Evolutionary conservation across 37 sponge, comb jelly and placozoan genomes (phyloP).

Genomic region (Theonella swinhoei): DNA sequence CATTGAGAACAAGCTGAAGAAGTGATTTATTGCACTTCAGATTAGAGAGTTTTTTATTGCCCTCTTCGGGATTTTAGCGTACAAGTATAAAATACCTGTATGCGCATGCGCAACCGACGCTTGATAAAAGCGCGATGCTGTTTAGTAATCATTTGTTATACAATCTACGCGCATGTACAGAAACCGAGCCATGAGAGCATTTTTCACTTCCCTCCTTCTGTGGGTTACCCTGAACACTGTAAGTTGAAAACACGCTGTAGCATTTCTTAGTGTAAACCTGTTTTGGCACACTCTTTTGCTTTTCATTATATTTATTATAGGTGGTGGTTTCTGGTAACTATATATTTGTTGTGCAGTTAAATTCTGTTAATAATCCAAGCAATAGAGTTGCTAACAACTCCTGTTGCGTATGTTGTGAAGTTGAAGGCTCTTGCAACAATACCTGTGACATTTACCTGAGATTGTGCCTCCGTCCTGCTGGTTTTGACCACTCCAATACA

Average conservation of each 20-base stretch:
- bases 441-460: slow-evolving; percentile 13
- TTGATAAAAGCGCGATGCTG: too few species aligned
- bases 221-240: too few species aligned
- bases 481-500: background rate
- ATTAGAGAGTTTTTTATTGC: too few species aligned
- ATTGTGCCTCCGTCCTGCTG: slow-evolving; percentile 8
- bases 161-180: too few species aligned
- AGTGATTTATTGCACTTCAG: too few species aligned
- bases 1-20: slow-evolving; percentile 52
- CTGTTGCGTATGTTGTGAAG: slow-evolving; percentile 7
- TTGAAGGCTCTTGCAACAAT: background rate
- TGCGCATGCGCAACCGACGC: background rate
- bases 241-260: too few species aligned
- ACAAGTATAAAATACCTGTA: background rate
- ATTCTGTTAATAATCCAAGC: background rate
- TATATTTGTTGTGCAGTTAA: background rate
- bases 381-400: background rate
- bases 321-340: slow-evolving; percentile 6
- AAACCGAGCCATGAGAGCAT: too few species aligned
- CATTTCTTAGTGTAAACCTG: too few species aligned
- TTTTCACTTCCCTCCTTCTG: too few species aligned
- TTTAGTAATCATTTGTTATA: too few species aligned
- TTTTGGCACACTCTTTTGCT: too few species aligned
- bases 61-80: too few species aligned
- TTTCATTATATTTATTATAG: background rate